Percentiles rank a stretch among this genome's conserved stretches.
Evolutionary conservation across 2,888 invertebrate genomes (phyloP).

Genomic region (Clusia tigrina): DNA sequence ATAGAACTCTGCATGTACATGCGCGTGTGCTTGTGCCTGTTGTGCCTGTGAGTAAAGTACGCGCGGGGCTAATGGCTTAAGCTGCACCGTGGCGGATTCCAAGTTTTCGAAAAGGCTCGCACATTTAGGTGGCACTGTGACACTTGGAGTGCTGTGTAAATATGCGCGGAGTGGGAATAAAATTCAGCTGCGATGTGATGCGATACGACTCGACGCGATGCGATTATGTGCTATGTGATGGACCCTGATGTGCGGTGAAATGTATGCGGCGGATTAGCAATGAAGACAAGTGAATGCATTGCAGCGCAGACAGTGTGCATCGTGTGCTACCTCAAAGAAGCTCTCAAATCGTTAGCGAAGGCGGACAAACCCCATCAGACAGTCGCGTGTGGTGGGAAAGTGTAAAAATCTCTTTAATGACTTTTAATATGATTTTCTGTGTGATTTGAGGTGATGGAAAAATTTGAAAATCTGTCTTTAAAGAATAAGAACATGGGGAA

Average conservation of each 20-base stretch:
- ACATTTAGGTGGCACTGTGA: not conserved
- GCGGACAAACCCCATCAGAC: too few species aligned
- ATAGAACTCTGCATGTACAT: not conserved
- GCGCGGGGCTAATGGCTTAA: too few species aligned
- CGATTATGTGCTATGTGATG: too few species aligned
- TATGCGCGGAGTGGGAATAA: too few species aligned
- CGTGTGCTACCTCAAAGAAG: not conserved
- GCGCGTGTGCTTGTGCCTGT: too few species aligned
- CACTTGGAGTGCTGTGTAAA: conserved; percentile 8
- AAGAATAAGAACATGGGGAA: not conserved
- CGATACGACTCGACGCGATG: too few species aligned
- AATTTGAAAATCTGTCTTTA: not conserved
- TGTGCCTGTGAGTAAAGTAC: too few species aligned
- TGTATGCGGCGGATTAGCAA: conserved; percentile 21
- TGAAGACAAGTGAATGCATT: conserved; percentile 21
- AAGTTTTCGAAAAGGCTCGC: too few species aligned
- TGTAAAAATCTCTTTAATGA: conserved; percentile 46
- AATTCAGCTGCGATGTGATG: not conserved
- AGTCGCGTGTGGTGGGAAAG: conserved; percentile 37
- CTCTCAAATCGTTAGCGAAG: conserved; percentile 6
- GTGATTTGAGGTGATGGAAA: not conserved
- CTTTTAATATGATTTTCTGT: conserved; percentile 42
- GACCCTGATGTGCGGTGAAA: conserved; percentile 23
- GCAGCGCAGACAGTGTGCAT: too few species aligned
- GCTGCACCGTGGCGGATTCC: not conserved